phyloP scores from a whole-genome alignment of 1,140 invertebrate genomes.

The Hermetia illucens region DNA sequence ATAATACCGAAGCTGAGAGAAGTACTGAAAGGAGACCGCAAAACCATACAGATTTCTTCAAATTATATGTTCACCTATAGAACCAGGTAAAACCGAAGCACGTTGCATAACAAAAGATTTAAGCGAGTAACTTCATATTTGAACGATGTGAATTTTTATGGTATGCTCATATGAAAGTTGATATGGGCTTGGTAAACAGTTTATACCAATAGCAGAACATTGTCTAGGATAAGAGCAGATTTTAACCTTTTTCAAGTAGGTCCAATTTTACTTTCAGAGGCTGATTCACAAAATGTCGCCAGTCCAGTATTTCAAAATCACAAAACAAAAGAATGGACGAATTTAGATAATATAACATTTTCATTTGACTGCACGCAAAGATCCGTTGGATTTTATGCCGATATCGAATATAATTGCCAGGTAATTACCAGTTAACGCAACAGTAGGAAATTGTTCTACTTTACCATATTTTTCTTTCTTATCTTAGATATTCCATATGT shows the following conservation, averaged over 20 bases:
- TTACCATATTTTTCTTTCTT: not conserved
- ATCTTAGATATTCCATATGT: slow-evolving; percentile 43
- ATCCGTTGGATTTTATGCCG: slow-evolving; percentile 45
- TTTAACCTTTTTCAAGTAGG: slow-evolving; percentile 4
- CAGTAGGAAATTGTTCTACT: not conserved
- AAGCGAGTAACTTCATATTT: no score
- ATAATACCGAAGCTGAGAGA: no score
- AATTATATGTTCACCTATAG: no score
- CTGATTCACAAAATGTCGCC: slow-evolving; percentile 20
- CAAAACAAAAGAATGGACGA: slow-evolving; percentile 41
- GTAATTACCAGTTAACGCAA: slow-evolving; percentile 12
- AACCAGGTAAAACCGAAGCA: no score
- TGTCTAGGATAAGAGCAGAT: no score
- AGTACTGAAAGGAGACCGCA: no score
- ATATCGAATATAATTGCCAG: slow-evolving; percentile 46
- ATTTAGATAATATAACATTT: slow-evolving; percentile 45
- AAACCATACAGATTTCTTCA: no score
- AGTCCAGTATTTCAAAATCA: slow-evolving; percentile 31
- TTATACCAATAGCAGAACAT: no score
- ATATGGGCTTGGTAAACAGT: no score
- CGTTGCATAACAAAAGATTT: no score
- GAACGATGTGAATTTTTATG: no score
- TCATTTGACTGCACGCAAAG: slow-evolving; percentile 41
- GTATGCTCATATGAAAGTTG: no score
- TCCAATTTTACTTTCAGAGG: slow-evolving; percentile 14